Evolutionary conservation across 2,888 invertebrate species (phyloP).

Genomic region (Acleris sparsana): DNA sequence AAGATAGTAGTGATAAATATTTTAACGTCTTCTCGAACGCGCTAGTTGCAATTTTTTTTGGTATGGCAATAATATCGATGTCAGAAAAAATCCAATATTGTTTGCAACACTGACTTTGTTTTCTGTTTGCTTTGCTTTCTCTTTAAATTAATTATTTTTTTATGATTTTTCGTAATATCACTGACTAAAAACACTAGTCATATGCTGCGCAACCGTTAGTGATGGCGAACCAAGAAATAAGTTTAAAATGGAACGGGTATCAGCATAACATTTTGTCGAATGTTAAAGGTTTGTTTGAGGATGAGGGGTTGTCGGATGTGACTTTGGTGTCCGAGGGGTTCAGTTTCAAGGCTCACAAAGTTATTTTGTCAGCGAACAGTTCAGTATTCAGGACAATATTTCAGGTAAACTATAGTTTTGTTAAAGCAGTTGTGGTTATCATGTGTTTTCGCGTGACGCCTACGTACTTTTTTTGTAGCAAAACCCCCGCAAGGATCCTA

Average conservation of each 20-base stretch:
- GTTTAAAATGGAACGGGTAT: slow-evolving; percentile 88
- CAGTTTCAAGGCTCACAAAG: slow-evolving; percentile 87
- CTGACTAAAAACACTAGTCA: slow-evolving; percentile 20
- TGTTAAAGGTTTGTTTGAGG: slow-evolving; percentile 85
- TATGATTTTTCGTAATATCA: slow-evolving; percentile 46
- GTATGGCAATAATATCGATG: slow-evolving; percentile 28
- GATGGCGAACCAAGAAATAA: slow-evolving; percentile 85
- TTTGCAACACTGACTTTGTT: slow-evolving; percentile 42
- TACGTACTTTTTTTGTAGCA: slow-evolving; percentile 82
- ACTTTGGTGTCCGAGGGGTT: slow-evolving; percentile 87
- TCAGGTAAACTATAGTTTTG: slow-evolving; percentile 69
- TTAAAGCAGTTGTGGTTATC: slow-evolving; percentile 24
- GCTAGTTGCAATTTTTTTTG: neutral
- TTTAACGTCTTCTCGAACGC: slow-evolving; percentile 17
- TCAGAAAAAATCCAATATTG: slow-evolving; percentile 21
- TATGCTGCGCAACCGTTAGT: slow-evolving; percentile 40
- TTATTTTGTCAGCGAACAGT: slow-evolving; percentile 87
- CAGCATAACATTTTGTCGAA: slow-evolving; percentile 85
- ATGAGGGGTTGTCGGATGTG: slow-evolving; percentile 86
- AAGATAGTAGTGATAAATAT: neutral
- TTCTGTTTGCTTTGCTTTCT: slow-evolving; percentile 46
- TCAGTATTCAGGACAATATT: slow-evolving; percentile 86
- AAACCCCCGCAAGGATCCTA: slow-evolving; percentile 89
- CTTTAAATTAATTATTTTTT: slow-evolving; percentile 43
- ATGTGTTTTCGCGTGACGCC: slow-evolving; percentile 57